Conservation (phyloP, 2,888 invertebrate genomes). For the Drosophila glabriapex region DNA sequence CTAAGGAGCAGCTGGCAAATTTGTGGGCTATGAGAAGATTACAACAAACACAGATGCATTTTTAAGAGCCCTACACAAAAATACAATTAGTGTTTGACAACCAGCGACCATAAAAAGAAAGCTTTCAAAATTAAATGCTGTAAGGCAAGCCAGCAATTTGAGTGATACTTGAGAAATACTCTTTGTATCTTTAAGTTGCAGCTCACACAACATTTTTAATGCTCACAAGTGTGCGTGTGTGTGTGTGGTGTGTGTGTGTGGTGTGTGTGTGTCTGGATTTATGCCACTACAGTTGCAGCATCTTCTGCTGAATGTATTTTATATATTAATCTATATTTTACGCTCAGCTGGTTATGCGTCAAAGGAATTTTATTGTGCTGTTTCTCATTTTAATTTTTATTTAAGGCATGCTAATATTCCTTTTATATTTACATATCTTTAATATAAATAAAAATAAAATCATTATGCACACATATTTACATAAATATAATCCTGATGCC, state of each 20-base stretch:
- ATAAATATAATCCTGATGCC: neutral
- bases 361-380: neutral
- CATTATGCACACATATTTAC: neutral
- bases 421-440: neutral
- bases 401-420: neutral
- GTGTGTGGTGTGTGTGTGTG: neutral
- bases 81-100: conserved; percentile 61
- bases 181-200: conserved; percentile 17
- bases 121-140: conserved; percentile 15
- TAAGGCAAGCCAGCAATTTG: conserved; percentile 19
- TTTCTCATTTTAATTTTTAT: too few species aligned
- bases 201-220: conserved; percentile 3
- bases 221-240: neutral
- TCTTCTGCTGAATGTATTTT: neutral
- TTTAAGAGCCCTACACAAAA: conserved; percentile 40
- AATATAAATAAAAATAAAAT: neutral
- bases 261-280: neutral
- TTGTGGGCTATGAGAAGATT: conserved; percentile 67
- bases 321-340: neutral
- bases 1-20: conserved; percentile 46
- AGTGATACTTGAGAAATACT: neutral
- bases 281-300: neutral
- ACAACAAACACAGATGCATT: conserved; percentile 26
- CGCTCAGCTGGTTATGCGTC: neutral
- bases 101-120: conserved; percentile 21